A percentile compares a stretch with the other conserved stretches of the same genome.
phyloP scores from a whole-genome alignment of 1,140 invertebrate genomes.

The Neodiprion lecontei region DNA sequence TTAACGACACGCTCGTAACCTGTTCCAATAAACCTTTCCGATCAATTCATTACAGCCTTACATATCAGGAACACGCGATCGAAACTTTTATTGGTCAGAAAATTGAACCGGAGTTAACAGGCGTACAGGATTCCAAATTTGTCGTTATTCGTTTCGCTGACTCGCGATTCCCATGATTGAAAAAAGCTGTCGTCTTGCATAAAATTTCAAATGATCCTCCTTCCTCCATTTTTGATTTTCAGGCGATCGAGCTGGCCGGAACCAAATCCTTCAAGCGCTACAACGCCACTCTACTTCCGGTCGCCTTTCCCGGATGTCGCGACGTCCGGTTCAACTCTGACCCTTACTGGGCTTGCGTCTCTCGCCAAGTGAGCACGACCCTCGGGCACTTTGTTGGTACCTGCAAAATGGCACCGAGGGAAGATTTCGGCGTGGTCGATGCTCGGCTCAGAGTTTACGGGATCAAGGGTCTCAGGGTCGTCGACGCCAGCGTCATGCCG shows the following conservation, averaged over 20 bases:
- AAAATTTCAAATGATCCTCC: too few relatives aligned
- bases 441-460: slow-evolving; percentile 57
- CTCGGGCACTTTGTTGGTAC: slow-evolving; percentile 78
- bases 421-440: slow-evolving; percentile 56
- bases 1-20: too few relatives aligned
- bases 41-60: too few relatives aligned
- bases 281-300: slow-evolving; percentile 68
- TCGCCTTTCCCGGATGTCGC: slow-evolving; percentile 73
- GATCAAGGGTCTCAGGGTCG: slow-evolving; percentile 55
- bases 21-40: too few relatives aligned
- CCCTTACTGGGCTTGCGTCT: slow-evolving; percentile 77
- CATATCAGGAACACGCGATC: too few relatives aligned
- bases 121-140: too few relatives aligned
- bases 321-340: slow-evolving; percentile 67
- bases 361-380: slow-evolving; percentile 72
- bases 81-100: too few relatives aligned
- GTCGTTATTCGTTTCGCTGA: too few relatives aligned
- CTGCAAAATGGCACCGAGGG: slow-evolving; percentile 64
- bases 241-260: slow-evolving; percentile 68
- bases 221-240: background rate
- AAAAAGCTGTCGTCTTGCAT: too few relatives aligned
- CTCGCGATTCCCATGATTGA: too few relatives aligned
- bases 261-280: slow-evolving; percentile 68
- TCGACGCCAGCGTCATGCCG: slow-evolving; percentile 63
- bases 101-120: too few relatives aligned